These are phyloP conservation scores for Rutilus rutilus DNA, from an alignment of 2,113 vertebrate genomes.

Conservation along the genomic window DNA sequence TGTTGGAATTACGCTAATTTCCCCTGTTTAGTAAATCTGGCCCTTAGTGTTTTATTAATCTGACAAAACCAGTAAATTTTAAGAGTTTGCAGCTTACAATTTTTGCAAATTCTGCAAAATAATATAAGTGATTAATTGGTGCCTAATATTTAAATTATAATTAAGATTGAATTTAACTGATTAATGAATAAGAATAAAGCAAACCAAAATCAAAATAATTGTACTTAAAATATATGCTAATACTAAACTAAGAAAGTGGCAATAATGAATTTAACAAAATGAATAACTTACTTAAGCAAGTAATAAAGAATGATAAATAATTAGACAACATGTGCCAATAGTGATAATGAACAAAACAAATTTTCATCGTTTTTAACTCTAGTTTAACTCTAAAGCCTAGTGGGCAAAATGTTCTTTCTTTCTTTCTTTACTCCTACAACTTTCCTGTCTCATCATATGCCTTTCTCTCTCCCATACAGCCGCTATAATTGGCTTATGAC, in stretches of 20 bases:
- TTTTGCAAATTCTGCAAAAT: not conserved
- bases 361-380: not conserved
- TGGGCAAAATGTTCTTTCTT: not conserved
- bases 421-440: not conserved
- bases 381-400: not conserved
- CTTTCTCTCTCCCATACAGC: not conserved
- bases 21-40: too few relatives aligned
- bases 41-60: not conserved
- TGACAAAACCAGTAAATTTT: not conserved
- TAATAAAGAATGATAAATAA: not conserved
- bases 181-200: not conserved
- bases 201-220: not conserved
- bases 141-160: not conserved
- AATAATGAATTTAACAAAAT: not conserved
- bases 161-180: too few relatives aligned
- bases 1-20: too few relatives aligned
- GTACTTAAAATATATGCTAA: not conserved
- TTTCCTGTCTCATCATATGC: not conserved
- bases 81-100: not conserved
- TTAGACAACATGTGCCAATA: not conserved
- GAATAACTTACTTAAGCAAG: not conserved
- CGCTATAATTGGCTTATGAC: constrained; percentile 30
- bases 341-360: not conserved
- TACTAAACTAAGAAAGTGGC: not conserved
- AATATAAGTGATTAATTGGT: not conserved